Evolutionary conservation across 2,888 invertebrate genomes (phyloP).

Genomic region (Troides oblongomaculatus): DNA sequence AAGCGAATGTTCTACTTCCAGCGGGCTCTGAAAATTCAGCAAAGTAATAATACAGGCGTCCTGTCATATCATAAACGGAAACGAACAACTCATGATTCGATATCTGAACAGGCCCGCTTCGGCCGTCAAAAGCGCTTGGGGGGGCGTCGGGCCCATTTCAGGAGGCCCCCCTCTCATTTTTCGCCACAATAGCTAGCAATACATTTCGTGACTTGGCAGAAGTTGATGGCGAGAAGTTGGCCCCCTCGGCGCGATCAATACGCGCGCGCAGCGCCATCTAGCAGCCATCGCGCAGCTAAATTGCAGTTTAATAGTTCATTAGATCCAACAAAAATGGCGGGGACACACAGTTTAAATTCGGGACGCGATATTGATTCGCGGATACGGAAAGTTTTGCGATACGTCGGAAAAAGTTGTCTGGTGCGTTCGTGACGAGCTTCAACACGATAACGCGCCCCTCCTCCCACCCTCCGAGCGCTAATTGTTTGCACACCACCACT

Average conservation of each 20-base stretch:
- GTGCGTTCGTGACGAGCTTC: constrained; percentile 3
- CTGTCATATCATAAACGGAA: constrained; percentile 29
- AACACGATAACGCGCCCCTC: background rate
- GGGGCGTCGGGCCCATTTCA: constrained; percentile 57
- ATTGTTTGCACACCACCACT: too few relatives aligned
- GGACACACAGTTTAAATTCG: constrained; percentile 76
- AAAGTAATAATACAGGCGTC: constrained; percentile 20
- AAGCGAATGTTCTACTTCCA: constrained; percentile 14
- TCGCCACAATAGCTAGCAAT: constrained; percentile 78
- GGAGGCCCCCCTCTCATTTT: constrained; percentile 65
- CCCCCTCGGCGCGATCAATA: constrained; percentile 74
- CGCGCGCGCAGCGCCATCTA: constrained; percentile 77
- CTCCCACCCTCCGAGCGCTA: too few relatives aligned
- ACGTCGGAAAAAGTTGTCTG: constrained; percentile 26
- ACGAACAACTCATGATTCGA: constrained; percentile 32
- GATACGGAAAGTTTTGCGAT: constrained; percentile 41
- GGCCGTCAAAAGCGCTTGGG: constrained; percentile 47
- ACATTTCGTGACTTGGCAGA: constrained; percentile 79
- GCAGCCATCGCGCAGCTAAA: constrained; percentile 75
- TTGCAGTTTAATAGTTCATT: constrained; percentile 81
- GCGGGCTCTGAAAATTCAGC: constrained; percentile 15
- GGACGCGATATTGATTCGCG: constrained; percentile 72
- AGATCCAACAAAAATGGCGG: constrained; percentile 78
- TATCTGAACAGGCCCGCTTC: constrained; percentile 27
- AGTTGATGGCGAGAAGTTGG: constrained; percentile 69